A percentile compares a stretch with the other conserved stretches of the same genome.
phyloP scores from a whole-genome alignment of 2,113 vertebrate species.

The Saguinus midas region DNA sequence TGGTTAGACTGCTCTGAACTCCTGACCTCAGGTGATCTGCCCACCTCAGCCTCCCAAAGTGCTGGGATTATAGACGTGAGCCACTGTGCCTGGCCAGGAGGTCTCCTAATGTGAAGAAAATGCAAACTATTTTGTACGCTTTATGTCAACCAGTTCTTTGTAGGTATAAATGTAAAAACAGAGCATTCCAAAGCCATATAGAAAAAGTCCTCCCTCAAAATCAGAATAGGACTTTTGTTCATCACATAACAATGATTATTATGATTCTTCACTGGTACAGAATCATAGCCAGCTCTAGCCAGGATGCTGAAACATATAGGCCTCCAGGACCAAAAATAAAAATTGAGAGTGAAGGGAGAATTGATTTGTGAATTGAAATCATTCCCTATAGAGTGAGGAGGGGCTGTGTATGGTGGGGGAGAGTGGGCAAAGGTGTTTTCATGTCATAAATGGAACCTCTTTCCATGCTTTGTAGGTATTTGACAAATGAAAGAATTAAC shows the following conservation, averaged over 20 bases:
- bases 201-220: not conserved
- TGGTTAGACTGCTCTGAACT: too few relatives aligned
- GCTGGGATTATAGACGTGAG: too few relatives aligned
- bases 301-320: not conserved
- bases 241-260: not conserved
- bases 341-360: not conserved
- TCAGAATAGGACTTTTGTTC: not conserved
- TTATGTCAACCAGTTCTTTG: not conserved
- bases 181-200: not conserved
- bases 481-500: not conserved
- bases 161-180: not conserved
- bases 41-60: too few relatives aligned
- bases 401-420: rapidly evolving
- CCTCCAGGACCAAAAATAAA: not conserved
- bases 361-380: not conserved
- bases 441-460: not conserved
- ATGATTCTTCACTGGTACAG: not conserved
- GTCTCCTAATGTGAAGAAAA: slow-evolving; percentile 24
- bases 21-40: too few relatives aligned
- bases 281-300: not conserved
- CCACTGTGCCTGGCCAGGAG: not conserved
- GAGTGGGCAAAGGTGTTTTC: not conserved
- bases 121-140: slow-evolving; percentile 11
- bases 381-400: not conserved
- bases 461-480: not conserved